A percentile compares a stretch with the other conserved stretches of the same genome.
These are phyloP conservation scores for Eupelmus urozonus DNA, from an alignment of 2,888 invertebrate species.

Conservation along the genomic window DNA sequence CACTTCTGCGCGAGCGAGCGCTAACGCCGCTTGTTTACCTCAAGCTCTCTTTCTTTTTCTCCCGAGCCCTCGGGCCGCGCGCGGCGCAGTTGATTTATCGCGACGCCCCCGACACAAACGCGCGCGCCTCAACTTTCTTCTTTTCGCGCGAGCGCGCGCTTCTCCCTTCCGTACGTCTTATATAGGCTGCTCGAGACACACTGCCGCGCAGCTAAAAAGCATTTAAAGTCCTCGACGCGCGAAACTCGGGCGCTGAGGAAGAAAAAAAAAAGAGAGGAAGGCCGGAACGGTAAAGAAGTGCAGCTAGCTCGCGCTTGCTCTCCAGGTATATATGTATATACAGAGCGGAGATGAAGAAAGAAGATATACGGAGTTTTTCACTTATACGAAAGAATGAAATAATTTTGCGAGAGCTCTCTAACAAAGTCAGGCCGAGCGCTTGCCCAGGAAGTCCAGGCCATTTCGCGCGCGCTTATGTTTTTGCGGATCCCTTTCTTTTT, in stretches of 20 bases:
- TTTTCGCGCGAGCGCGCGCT: no score
- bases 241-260: neutral
- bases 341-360: neutral
- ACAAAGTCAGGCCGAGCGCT: conserved; percentile 37
- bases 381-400: conserved; percentile 53
- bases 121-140: no score
- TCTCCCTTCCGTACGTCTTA: neutral
- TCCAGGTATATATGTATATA: neutral
- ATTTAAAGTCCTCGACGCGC: conserved; percentile 42
- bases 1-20: no score
- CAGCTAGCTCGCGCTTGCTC: neutral
- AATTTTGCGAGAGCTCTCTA: conserved; percentile 43
- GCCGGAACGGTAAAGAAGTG: neutral
- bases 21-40: conserved; percentile 43
- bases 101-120: no score
- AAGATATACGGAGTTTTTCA: conserved; percentile 27
- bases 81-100: no score
- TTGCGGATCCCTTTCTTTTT: conserved; percentile 47
- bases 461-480: conserved; percentile 56
- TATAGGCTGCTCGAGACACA: neutral
- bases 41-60: conserved; percentile 21
- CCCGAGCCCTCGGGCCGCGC: neutral
- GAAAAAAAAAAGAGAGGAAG: neutral
- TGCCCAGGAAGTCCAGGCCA: conserved; percentile 56
- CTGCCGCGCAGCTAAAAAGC: conserved; percentile 34